Base-by-base conservation (phyloP, 2,113 vertebrate genomes). In the Acanthisitta chloris region DNA sequence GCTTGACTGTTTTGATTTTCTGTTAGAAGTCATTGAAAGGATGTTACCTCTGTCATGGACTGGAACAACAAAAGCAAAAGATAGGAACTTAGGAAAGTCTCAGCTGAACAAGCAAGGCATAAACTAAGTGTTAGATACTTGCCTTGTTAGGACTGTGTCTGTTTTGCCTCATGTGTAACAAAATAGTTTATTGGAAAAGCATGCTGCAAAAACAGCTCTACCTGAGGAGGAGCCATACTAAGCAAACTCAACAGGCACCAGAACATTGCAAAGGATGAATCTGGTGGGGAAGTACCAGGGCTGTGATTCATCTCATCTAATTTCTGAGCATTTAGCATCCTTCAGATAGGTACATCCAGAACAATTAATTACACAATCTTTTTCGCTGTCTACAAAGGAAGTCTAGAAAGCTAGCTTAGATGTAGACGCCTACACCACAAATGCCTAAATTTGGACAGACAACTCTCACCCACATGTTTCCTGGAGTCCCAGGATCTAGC, bases 401-500 rank as follows among this genome's bases (percentile, higher is more conserved):
- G 43, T 64, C 64, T 78, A 78, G 62, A 94, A 88, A 92, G 55
- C 42, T 65, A 67, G 49, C 38, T 83, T 58, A 78, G 72, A 86
- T 92, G 59, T 33, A 90, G 76, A 80, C 52, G 33, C 34, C 58
- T 90, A 73, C 86, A 83, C 26, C 69, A 67, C n/a, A 92, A 96
- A 71, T 55, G 64, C n/a, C 82, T 95, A 88, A 66, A 86, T 92
- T 55, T 94, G 86, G 67, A 54, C 71, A 92, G 90, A 78, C 21
- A 86, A 62, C 51, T 94, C 88, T 90, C n/a, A 0, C 76, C 72
- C 80, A 77, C 79, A 43, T 36, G 58, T 67, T 92, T 94, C 58
- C 76, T 88, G 81, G 55, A 90, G 38, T 70, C 61, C 33, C 58
- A 61, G 43, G 11, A 70, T 51, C 34, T 38, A 66, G 43, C 25